A percentile compares a stretch with the other conserved stretches of the same genome.
Conservation (phyloP, 1,140 invertebrate species). For the Euwallacea similis region DNA sequence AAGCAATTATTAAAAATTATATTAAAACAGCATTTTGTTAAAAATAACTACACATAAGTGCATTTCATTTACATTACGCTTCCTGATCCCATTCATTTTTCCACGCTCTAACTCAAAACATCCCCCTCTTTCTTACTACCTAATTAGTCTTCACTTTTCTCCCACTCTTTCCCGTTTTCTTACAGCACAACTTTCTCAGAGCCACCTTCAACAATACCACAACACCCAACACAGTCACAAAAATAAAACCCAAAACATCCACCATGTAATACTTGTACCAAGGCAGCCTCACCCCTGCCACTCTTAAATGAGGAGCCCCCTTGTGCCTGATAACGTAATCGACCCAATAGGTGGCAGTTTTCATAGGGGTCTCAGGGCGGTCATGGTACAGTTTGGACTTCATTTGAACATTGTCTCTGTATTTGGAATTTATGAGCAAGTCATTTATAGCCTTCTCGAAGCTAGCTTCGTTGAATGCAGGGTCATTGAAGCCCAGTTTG, state of each 20-base stretch:
- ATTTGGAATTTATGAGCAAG: conserved; percentile 30
- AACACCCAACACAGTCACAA: too few relatives aligned
- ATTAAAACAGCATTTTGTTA: too few relatives aligned
- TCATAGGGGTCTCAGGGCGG: conserved; percentile 55
- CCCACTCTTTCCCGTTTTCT: too few relatives aligned
- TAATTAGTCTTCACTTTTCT: too few relatives aligned
- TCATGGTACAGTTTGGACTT: conserved; percentile 50
- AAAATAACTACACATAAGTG: too few relatives aligned
- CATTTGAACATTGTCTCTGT: conserved; percentile 57
- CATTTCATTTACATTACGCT: too few relatives aligned
- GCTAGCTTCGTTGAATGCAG: conserved; percentile 44
- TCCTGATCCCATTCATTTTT: too few relatives aligned
- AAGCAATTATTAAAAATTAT: too few relatives aligned
- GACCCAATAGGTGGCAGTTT: conserved; percentile 69
- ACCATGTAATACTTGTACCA: conserved; percentile 58
- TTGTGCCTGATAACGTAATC: conserved; percentile 69
- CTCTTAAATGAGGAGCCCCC: conserved; percentile 55
- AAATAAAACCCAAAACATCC: conserved; percentile 30
- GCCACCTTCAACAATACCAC: too few relatives aligned
- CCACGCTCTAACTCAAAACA: background rate
- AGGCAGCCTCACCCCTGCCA: conserved; percentile 60
- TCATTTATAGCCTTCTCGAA: conserved; percentile 30
- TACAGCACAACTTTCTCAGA: too few relatives aligned
- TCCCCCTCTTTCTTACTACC: too few relatives aligned
- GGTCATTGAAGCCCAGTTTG: conserved; percentile 37